Evolutionary conservation across 2,888 invertebrate genomes (phyloP), one percentile per base, ranked within the genome.

Genomic region (Brachypterus glaber): DNA sequence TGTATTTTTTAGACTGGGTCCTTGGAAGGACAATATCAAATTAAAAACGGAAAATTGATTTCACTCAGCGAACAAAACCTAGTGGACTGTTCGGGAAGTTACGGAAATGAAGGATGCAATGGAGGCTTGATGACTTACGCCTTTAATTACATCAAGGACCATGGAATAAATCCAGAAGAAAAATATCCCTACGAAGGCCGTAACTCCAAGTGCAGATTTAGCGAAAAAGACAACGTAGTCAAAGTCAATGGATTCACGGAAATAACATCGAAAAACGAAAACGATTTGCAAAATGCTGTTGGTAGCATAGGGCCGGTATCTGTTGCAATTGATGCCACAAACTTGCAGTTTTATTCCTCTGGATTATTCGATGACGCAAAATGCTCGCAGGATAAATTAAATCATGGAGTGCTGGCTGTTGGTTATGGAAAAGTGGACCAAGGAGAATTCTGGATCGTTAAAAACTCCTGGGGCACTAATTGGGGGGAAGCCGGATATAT

Each of bases 261-360:
- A 11, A 30, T 40, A 9, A 11, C 16, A 14, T 17, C 11, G n/a
- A 33, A 38, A 14, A 37, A 33, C 8, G 51, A 51, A 41, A 32
- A 35, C 3, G 36, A 34, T n/a, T 26, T 51, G n/a, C 39, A 45
- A 26, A 33, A 44, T 21, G 41, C 49, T 13, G 76, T 89, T 30
- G 89, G 89, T 39, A 82, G 82, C 1, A 64, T 82, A 44, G 91
- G 91, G 1, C 91, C 91, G 8, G 72, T 90, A 26, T 75, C 88
- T 8, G 81, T 89, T 33, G 90, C 87, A 53, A 89, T 91, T 57
- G 90, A 92, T 69, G 91, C 91, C 40, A 79, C 80, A 24, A 82
- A 79, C 45, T 89, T 91, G 77, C 89, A 90, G 67, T 80, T 85
- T 61, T 90, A 90, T 67, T 73, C 74, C 4, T 66, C 71, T 50